These are phyloP conservation scores for Leptinotarsa texana DNA, from an alignment of 1,140 invertebrate species.

Conservation along the genomic window DNA sequence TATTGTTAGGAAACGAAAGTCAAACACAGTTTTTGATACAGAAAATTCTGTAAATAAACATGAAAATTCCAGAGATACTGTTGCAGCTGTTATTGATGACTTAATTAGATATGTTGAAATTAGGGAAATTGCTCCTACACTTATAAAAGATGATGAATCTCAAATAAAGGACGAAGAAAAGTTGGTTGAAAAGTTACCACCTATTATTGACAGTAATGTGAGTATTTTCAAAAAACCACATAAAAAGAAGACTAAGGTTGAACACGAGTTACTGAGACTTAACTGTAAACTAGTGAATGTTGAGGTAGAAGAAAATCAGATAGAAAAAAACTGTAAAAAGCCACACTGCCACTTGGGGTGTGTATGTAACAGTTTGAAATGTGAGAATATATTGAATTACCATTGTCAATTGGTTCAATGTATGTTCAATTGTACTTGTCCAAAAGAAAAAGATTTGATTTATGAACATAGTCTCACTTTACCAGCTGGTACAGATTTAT, in stretches of 20 bases:
- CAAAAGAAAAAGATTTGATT: slow-evolving; percentile 29
- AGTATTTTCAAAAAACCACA: slow-evolving; percentile 32
- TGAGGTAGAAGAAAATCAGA: slow-evolving; percentile 42
- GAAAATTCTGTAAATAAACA: neutral
- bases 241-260: slow-evolving; percentile 42
- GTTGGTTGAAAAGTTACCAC: slow-evolving; percentile 18
- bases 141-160: slow-evolving; percentile 48
- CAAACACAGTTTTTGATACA: neutral
- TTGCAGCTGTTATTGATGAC: slow-evolving; percentile 47
- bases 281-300: slow-evolving; percentile 55
- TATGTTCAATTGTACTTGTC: slow-evolving; percentile 58
- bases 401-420: slow-evolving; percentile 57
- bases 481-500: slow-evolving; percentile 37
- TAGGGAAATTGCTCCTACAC: slow-evolving; percentile 48
- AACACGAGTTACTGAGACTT: slow-evolving; percentile 52
- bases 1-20: slow-evolving; percentile 44
- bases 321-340: slow-evolving; percentile 48
- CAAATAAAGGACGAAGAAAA: slow-evolving; percentile 28
- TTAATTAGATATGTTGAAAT: slow-evolving; percentile 52
- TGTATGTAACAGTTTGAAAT: slow-evolving; percentile 56
- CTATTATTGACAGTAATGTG: slow-evolving; percentile 25
- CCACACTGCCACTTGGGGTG: slow-evolving; percentile 57
- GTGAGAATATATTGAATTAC: slow-evolving; percentile 40
- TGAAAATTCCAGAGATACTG: slow-evolving; percentile 19
- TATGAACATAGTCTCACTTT: slow-evolving; percentile 29